A percentile compares a stretch with the other conserved stretches of the same genome.
These are phyloP conservation scores for Poeciliopsis occidentalis DNA, from an alignment of 2,113 vertebrate genomes.

Conservation along the genomic window DNA sequence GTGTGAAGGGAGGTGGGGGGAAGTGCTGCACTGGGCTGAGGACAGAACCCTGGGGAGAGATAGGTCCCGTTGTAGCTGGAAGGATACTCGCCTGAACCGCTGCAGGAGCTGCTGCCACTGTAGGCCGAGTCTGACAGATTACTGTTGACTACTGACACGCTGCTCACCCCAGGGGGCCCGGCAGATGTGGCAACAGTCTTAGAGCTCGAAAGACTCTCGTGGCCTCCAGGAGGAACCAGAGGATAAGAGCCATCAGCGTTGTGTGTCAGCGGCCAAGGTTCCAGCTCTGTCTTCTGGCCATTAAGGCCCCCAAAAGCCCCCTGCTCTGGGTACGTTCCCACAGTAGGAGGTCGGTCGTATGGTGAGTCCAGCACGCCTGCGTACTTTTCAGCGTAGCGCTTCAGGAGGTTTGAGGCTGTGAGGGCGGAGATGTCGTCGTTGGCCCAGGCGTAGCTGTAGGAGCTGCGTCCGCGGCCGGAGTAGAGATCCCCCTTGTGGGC, in stretches of 20 bases:
- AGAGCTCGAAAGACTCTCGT: slow-evolving; percentile 83
- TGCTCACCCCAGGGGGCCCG: slow-evolving; percentile 79
- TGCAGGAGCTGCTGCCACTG: slow-evolving; percentile 82
- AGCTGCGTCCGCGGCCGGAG: slow-evolving; percentile 82
- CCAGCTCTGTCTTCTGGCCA: slow-evolving; percentile 88
- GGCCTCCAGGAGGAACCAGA: slow-evolving; percentile 80
- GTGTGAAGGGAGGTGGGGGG: slow-evolving; percentile 81
- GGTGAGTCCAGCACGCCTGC: slow-evolving; percentile 89
- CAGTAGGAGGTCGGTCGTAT: slow-evolving; percentile 86
- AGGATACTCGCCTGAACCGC: slow-evolving; percentile 84
- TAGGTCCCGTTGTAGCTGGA: slow-evolving; percentile 88
- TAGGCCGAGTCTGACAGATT: slow-evolving; percentile 89
- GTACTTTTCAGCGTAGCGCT: slow-evolving; percentile 97
- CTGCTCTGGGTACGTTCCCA: slow-evolving; percentile 82
- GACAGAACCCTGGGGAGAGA: slow-evolving; percentile 90
- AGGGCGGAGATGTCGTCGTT: slow-evolving; percentile 97
- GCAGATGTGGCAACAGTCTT: slow-evolving; percentile 79
- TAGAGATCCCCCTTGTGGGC: slow-evolving; percentile 93
- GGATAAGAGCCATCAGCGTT: slow-evolving; percentile 84
- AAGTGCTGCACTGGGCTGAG: slow-evolving; percentile 84
- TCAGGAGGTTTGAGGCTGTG: slow-evolving; percentile 95
- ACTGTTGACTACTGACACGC: slow-evolving; percentile 82
- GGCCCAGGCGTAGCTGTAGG: slow-evolving; percentile 94
- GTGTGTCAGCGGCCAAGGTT: slow-evolving; percentile 87
- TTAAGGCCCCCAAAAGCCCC: slow-evolving; percentile 85